phyloP scores from a whole-genome alignment of 1,140 invertebrate species.

The Zophobas atratus region DNA sequence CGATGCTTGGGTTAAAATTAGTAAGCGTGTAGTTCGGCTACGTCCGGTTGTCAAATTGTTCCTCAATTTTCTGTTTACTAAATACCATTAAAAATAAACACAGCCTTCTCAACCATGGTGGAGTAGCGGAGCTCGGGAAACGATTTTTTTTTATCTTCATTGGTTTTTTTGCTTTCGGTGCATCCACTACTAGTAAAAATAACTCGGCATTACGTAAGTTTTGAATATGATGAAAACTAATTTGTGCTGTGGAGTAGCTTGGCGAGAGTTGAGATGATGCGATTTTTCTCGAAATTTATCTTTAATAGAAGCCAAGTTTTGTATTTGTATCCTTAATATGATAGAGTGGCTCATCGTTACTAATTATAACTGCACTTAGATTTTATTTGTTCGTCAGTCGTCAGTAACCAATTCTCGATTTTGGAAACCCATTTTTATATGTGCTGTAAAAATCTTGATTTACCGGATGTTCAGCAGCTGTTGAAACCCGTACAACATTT shows the following conservation, averaged over 20 bases:
- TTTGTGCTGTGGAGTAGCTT: neutral
- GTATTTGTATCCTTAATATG: no score
- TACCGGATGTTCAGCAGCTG: no score
- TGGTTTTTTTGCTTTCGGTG: constrained; percentile 8
- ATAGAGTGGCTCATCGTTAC: no score
- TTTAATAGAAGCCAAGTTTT: no score
- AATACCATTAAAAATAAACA: constrained; percentile 52
- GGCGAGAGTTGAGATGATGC: no score
- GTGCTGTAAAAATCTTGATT: no score
- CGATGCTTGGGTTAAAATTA: constrained; percentile 61
- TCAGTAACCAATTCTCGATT: no score
- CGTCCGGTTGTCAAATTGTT: constrained; percentile 62
- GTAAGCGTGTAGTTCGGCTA: constrained; percentile 58
- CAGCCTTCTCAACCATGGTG: constrained; percentile 18
- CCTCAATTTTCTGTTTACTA: constrained; percentile 57
- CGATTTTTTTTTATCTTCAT: constrained; percentile 31
- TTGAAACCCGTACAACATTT: no score
- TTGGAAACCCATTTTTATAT: no score
- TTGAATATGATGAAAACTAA: constrained; percentile 15
- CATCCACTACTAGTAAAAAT: constrained; percentile 18
- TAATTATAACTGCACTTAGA: no score
- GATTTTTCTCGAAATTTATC: no score
- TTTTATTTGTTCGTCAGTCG: no score
- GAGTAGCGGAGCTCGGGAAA: constrained; percentile 28
- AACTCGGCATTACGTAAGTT: constrained; percentile 23